Conservation (phyloP, 2,888 invertebrate genomes). For the Xestia c-nigrum region DNA sequence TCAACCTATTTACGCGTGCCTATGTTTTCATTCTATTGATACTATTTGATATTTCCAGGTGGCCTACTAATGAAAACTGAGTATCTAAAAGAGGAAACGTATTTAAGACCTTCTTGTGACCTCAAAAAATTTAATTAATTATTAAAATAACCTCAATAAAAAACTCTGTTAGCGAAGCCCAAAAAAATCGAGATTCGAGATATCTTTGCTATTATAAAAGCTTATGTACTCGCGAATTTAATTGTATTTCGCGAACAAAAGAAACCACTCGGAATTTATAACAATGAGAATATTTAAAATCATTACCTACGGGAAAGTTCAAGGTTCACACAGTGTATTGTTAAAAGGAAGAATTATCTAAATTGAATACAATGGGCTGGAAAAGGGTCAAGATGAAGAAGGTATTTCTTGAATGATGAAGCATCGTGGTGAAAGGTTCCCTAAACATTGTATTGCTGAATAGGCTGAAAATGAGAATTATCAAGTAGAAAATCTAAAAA, state of each 20-base stretch:
- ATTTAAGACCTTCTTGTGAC: background rate
- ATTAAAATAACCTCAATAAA: slow-evolving; percentile 17
- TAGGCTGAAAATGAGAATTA: background rate
- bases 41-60: background rate
- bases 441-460: background rate
- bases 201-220: slow-evolving; percentile 43
- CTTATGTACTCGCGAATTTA: slow-evolving; percentile 44
- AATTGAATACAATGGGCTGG: slow-evolving; percentile 36
- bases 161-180: slow-evolving; percentile 14
- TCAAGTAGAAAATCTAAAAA: too few relatives aligned
- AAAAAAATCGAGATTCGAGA: slow-evolving; percentile 34
- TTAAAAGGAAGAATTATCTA: slow-evolving; percentile 29
- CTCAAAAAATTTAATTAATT: slow-evolving; percentile 11
- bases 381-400: slow-evolving; percentile 20
- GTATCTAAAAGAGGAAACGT: background rate
- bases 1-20: background rate
- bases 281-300: slow-evolving; percentile 53
- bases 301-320: slow-evolving; percentile 40
- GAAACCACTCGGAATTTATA: slow-evolving; percentile 45
- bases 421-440: background rate
- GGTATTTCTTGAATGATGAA: slow-evolving; percentile 9
- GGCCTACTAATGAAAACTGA: background rate
- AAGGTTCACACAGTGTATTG: slow-evolving; percentile 37
- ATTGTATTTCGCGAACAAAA: slow-evolving; percentile 56
- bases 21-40: slow-evolving; percentile 1